A percentile compares a stretch with the other conserved stretches of the same genome.
phyloP scores from a whole-genome alignment of 2,888 invertebrate genomes.

The Pheosia gnoma region DNA sequence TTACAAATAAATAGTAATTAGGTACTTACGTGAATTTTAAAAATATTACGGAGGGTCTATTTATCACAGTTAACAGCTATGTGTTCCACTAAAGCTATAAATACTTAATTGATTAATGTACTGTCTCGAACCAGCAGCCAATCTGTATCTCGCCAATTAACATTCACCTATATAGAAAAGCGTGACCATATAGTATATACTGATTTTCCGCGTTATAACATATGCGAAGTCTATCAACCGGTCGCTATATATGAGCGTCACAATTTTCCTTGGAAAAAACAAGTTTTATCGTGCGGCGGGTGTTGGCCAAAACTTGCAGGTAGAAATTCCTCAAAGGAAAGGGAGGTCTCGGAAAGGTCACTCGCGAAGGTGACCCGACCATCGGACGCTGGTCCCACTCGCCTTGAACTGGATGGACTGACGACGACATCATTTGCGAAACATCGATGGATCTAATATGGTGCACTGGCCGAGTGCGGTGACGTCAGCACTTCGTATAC shows the following conservation, averaged over 20 bases:
- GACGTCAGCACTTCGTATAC: constrained; percentile 14
- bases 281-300: constrained; percentile 40
- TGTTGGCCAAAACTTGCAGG: constrained; percentile 45
- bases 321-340: constrained; percentile 69
- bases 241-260: constrained; percentile 15
- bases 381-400: constrained; percentile 57
- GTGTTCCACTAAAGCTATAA: no score
- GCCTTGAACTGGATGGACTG: constrained; percentile 73
- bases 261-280: constrained; percentile 52
- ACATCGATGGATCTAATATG: constrained; percentile 32
- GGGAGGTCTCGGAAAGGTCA: constrained; percentile 71
- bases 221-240: constrained; percentile 7
- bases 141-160: no score
- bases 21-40: no score
- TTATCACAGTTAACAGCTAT: no score
- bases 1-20: no score
- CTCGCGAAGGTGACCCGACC: constrained; percentile 67
- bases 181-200: background rate
- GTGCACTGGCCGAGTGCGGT: constrained; percentile 21
- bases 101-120: no score
- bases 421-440: constrained; percentile 56
- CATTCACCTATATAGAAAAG: background rate
- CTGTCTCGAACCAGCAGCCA: no score
- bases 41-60: no score
- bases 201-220: constrained; percentile 21